Evolutionary conservation across 2,113 vertebrate genomes (phyloP).

Genomic region (Spermophilus dauricus): DNA sequence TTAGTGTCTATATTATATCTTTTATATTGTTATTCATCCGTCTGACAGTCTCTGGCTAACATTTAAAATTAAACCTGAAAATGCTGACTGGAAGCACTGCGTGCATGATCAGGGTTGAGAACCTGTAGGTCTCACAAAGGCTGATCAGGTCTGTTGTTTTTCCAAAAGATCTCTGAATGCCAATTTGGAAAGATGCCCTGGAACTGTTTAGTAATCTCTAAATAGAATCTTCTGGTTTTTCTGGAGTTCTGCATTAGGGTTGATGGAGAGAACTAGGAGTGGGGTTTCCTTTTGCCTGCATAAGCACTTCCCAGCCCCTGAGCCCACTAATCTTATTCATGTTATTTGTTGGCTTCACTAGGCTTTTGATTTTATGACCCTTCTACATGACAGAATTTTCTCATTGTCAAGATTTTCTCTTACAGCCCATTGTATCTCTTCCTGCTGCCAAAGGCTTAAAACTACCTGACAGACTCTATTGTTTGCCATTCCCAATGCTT

Average conservation of each 20-base stretch:
- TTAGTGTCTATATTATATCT: not conserved
- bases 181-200: not conserved
- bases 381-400: not conserved
- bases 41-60: not conserved
- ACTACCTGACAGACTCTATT: not conserved
- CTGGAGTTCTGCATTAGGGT: not conserved
- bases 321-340: not conserved
- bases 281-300: not conserved
- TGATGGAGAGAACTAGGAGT: not conserved
- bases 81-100: too few relatives aligned
- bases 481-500: not conserved
- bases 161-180: not conserved
- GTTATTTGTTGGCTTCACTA: not conserved
- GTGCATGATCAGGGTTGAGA: not conserved
- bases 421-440: not conserved
- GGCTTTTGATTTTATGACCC: not conserved
- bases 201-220: not conserved
- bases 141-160: not conserved
- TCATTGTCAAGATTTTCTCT: not conserved
- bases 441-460: not conserved
- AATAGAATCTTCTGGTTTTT: not conserved
- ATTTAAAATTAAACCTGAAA: not conserved
- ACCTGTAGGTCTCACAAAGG: rapidly evolving
- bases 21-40: not conserved
- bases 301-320: not conserved